Evolutionary conservation across 2,797 vertebrate genomes (phyloP).

Genomic region (Falco concolor): DNA sequence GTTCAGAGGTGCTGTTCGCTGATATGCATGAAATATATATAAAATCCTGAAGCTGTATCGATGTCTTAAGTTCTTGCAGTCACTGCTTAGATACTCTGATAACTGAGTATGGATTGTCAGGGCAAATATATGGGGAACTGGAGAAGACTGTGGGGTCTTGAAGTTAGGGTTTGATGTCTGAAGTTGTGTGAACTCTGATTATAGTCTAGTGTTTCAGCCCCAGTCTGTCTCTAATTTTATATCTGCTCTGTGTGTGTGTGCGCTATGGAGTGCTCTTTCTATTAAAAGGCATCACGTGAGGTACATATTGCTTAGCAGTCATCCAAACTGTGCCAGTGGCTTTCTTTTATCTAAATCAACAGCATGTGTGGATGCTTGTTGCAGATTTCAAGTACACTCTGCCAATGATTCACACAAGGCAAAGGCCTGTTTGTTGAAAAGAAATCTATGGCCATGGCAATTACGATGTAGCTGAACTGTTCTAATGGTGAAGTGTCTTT

Average conservation of each 20-base stretch:
- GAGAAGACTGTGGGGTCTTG: not conserved
- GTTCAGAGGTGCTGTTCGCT: not conserved
- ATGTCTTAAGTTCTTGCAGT: fast-evolving
- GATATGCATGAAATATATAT: not conserved
- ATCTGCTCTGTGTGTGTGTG: not conserved
- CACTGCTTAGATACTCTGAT: not conserved
- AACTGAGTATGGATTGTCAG: not conserved
- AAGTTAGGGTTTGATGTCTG: not conserved
- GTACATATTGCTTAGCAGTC: constrained; percentile 35
- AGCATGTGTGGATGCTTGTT: constrained; percentile 10
- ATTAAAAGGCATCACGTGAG: constrained; percentile 14
- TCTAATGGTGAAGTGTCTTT: constrained; percentile 54
- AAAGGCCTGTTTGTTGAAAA: constrained; percentile 28
- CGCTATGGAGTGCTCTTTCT: not conserved
- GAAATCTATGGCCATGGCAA: constrained; percentile 36
- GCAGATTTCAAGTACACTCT: constrained; percentile 24
- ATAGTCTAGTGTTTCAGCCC: not conserved
- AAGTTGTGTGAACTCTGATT: not conserved
- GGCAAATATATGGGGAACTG: not conserved
- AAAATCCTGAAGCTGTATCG: not conserved
- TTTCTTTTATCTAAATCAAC: constrained; percentile 63
- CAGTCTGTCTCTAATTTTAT: constrained; percentile 36
- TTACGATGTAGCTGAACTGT: constrained; percentile 26
- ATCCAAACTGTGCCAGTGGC: constrained; percentile 21
- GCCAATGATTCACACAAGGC: constrained; percentile 41